phyloP scores from a whole-genome alignment of 2,113 vertebrate genomes.

The Madoqua kirkii region DNA sequence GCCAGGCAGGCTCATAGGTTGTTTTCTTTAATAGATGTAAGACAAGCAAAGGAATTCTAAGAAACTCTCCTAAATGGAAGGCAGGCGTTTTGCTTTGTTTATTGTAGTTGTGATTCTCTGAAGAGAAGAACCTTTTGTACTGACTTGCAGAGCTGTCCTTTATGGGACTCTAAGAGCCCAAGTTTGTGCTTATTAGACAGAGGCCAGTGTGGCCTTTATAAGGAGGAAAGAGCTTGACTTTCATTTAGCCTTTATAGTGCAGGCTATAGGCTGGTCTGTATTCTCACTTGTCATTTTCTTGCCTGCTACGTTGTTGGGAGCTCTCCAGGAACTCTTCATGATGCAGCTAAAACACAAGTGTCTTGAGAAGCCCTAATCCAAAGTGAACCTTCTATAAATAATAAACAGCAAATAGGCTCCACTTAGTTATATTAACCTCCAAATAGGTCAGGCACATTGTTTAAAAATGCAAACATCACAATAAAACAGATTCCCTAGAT shows the following conservation, averaged over 20 bases:
- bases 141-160: constrained; percentile 61
- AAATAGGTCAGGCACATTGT: constrained; percentile 80
- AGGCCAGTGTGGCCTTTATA: constrained; percentile 66
- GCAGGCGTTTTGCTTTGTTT: constrained; percentile 34
- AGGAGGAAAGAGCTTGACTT: constrained; percentile 62
- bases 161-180: constrained; percentile 62
- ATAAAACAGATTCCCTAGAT: constrained; percentile 79
- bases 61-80: background rate
- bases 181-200: constrained; percentile 70
- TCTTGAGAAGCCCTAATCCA: constrained; percentile 75
- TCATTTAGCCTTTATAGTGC: constrained; percentile 60
- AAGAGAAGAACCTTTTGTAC: constrained; percentile 47
- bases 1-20: background rate
- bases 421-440: constrained; percentile 81
- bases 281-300: constrained; percentile 73
- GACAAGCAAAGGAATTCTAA: background rate
- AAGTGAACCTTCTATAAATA: constrained; percentile 85
- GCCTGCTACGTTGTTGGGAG: constrained; percentile 50
- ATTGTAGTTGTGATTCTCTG: constrained; percentile 32
- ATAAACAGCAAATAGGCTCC: constrained; percentile 84
- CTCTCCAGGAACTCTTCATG: constrained; percentile 57
- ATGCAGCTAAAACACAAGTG: constrained; percentile 58
- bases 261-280: constrained; percentile 34
- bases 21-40: background rate
- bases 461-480: constrained; percentile 81